Evolutionary conservation across 2,113 vertebrate species (phyloP), one percentile per base, ranked within the genome.

Genomic region (Trochalopteron elliotii): DNA sequence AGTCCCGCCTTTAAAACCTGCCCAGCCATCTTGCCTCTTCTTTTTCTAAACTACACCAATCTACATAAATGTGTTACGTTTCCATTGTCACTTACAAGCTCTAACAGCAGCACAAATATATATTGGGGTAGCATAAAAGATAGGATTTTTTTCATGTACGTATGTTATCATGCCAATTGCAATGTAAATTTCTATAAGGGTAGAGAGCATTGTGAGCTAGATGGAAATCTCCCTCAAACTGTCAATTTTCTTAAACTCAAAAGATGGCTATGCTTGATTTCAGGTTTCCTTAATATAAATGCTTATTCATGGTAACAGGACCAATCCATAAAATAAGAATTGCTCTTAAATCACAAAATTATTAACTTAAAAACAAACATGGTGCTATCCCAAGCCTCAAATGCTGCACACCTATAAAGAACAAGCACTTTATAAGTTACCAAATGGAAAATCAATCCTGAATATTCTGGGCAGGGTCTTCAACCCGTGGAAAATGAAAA

Each of bases 11-110:
- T 84, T 23, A 60, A 88, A 71, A 80, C 8, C 33, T 90, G 4
- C 4, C 31, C 57, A 55, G 22, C 2, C 2, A 45, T 78, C 24
- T 84, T 52, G 35, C 2, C 6, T 84, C 20, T 37, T 9, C 63
- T 23, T 39, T 85, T 81, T 65, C 21, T 82, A 42, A 64, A 31
- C 8, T 57, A 12, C 15, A 15, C 12, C 31, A 13, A 55, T 35
- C 30, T 76, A 15, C 0, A 1, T 20, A 53, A 56, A 70, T 33
- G 1, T 72, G 7, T n/a, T 65, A 21, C n/a, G 3, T 28, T 49
- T 93, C 42, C 68, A 10, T 63, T 59, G 31, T 5, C 7, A 8
- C 7, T 44, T 74, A 37, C 31, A 53, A 50, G 12, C 4, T 57
- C 16, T 53, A 76, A 80, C 24, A 28, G 10, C 30, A 83, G 27